Conservation (phyloP, 2,113 vertebrate species). For the Platanista minor region DNA sequence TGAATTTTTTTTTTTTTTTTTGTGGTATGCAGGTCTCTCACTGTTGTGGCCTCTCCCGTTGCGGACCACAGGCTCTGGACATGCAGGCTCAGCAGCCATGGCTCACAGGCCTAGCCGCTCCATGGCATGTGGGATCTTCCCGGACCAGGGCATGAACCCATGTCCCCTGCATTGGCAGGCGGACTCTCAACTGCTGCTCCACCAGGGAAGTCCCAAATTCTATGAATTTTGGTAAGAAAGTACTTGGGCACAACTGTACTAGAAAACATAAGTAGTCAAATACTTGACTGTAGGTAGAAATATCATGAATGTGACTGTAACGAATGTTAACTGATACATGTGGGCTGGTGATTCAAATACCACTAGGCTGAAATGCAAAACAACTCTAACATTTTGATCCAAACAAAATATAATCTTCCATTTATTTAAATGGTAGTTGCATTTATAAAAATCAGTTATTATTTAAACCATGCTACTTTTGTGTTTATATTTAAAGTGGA, state of each 20-base stretch:
- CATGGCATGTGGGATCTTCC: too few relatives aligned
- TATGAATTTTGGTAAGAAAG: not conserved
- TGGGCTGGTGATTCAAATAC: not conserved
- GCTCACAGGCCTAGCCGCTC: too few relatives aligned
- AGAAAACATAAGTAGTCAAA: not conserved
- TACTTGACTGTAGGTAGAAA: not conserved
- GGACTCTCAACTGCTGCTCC: too few relatives aligned
- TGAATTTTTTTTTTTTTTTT: too few relatives aligned
- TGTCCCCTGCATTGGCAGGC: too few relatives aligned
- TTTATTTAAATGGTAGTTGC: not conserved
- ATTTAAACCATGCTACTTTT: not conserved
- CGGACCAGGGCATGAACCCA: too few relatives aligned
- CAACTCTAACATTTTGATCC: not conserved
- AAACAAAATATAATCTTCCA: not conserved
- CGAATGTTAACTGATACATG: not conserved
- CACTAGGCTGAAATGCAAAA: not conserved
- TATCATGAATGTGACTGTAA: not conserved
- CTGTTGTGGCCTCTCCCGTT: too few relatives aligned
- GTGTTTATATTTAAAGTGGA: not conserved
- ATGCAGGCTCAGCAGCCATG: too few relatives aligned
- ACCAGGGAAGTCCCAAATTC: too few relatives aligned
- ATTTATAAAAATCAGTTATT: not conserved
- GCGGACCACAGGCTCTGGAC: too few relatives aligned
- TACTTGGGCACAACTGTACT: not conserved
- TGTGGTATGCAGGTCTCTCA: too few relatives aligned